phyloP scores from a whole-genome alignment of 2,888 invertebrate species.

The Agriopis aurantiaria region DNA sequence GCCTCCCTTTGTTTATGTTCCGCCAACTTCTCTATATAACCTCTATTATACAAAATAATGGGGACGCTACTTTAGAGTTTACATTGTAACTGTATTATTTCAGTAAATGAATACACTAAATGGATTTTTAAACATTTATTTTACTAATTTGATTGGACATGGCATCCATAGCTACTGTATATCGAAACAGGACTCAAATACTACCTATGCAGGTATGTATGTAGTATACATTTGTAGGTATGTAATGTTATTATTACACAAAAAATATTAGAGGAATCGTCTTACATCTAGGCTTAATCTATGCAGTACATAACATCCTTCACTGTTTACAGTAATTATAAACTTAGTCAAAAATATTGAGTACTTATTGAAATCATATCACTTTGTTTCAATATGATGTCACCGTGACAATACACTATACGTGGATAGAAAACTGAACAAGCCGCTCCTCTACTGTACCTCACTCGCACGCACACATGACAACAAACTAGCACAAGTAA shows the following conservation, averaged over 20 bases:
- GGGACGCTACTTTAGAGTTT: too few species aligned
- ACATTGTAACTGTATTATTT: neutral
- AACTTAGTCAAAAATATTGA: neutral
- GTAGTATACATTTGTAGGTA: too few species aligned
- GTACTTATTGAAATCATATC: neutral
- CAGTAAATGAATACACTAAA: neutral
- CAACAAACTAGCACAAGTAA: too few species aligned
- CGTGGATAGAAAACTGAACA: neutral
- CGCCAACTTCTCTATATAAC: neutral
- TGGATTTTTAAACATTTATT: conserved; percentile 11
- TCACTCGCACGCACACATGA: too few species aligned
- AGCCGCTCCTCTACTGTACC: too few species aligned
- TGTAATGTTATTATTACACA: neutral
- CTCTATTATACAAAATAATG: too few species aligned
- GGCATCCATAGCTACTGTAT: neutral
- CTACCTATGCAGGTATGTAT: neutral
- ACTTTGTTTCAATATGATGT: neutral
- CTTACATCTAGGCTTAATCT: neutral
- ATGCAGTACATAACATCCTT: neutral
- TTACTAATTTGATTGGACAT: neutral
- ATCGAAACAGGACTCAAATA: neutral
- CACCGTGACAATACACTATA: neutral
- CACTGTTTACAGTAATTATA: neutral
- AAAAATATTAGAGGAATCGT: neutral
- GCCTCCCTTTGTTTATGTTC: too few species aligned